phyloP scores from a whole-genome alignment of 2,797 vertebrate species.

The Neosilurus hyrtlii region DNA sequence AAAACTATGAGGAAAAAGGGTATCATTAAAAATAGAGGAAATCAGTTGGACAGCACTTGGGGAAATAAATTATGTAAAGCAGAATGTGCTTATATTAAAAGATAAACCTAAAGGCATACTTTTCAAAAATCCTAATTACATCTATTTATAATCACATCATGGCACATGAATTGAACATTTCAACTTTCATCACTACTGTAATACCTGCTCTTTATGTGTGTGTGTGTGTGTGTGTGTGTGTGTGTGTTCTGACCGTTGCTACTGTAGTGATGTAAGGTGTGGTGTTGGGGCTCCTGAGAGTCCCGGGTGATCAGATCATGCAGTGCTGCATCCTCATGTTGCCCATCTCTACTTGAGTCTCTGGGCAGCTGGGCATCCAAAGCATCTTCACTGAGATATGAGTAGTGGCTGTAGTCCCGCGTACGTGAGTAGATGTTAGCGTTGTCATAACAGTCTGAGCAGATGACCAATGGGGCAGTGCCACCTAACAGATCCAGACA shows the following conservation, averaged over 20 bases:
- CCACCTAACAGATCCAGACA: constrained; percentile 58
- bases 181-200: neutral
- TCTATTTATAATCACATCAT: neutral
- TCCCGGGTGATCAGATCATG: constrained; percentile 74
- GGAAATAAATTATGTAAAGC: neutral
- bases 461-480: constrained; percentile 81
- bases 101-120: neutral
- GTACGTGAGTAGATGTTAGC: constrained; percentile 92
- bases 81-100: neutral
- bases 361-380: constrained; percentile 74
- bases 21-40: neutral
- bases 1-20: neutral
- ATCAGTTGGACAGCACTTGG: neutral
- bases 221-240: neutral
- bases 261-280: constrained; percentile 59
- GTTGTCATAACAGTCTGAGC: constrained; percentile 96
- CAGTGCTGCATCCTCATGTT: constrained; percentile 66
- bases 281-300: constrained; percentile 64
- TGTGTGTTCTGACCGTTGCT: constrained; percentile 73
- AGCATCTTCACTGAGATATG: constrained; percentile 85
- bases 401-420: constrained; percentile 90
- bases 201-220: neutral
- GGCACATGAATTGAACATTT: neutral
- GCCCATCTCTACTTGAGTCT: constrained; percentile 59
- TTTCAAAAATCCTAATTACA: neutral